Conservation (phyloP, 92 coral and sea anemone genomes). For the Hydrozoanthus gracilis region DNA sequence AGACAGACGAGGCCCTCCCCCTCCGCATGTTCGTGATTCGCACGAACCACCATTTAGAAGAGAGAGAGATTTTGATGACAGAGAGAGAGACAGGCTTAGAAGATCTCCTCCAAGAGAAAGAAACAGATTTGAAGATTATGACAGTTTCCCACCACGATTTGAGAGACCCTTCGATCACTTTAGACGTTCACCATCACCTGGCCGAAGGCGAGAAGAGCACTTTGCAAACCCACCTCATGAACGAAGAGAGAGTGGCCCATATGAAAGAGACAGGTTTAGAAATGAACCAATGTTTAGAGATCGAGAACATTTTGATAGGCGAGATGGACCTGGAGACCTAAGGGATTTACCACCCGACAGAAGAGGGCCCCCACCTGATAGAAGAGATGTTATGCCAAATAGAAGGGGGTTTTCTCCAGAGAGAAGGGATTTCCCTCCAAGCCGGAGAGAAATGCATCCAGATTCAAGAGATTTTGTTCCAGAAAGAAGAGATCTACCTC, state of each 20-base stretch:
- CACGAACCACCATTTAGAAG: conserved; percentile 70
- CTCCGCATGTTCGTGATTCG: conserved; percentile 61
- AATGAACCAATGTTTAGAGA: conserved; percentile 81
- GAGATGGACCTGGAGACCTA: conserved; percentile 48
- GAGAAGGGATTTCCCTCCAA: background rate
- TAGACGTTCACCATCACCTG: conserved; percentile 77
- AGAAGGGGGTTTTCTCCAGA: background rate
- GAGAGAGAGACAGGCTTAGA: conserved; percentile 69
- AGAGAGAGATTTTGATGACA: conserved; percentile 62
- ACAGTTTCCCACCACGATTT: conserved; percentile 81
- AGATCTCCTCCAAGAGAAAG: conserved; percentile 82
- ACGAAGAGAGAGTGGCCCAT: conserved; percentile 71
- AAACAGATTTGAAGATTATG: conserved; percentile 73
- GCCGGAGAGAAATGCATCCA: background rate
- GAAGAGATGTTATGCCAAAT: background rate
- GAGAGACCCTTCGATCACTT: conserved; percentile 77
- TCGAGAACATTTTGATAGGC: conserved; percentile 65
- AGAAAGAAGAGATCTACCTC: conserved; percentile 16
- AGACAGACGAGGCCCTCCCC: conserved; percentile 59
- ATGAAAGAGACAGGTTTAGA: conserved; percentile 83
- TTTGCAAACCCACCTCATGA: conserved; percentile 68
- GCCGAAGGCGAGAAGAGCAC: conserved; percentile 68
- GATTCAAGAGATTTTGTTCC: background rate
- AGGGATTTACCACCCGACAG: conserved; percentile 35
- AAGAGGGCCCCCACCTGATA: conserved; percentile 30